Conservation (phyloP, 2,113 vertebrate genomes). For the Podilymbus podiceps region DNA sequence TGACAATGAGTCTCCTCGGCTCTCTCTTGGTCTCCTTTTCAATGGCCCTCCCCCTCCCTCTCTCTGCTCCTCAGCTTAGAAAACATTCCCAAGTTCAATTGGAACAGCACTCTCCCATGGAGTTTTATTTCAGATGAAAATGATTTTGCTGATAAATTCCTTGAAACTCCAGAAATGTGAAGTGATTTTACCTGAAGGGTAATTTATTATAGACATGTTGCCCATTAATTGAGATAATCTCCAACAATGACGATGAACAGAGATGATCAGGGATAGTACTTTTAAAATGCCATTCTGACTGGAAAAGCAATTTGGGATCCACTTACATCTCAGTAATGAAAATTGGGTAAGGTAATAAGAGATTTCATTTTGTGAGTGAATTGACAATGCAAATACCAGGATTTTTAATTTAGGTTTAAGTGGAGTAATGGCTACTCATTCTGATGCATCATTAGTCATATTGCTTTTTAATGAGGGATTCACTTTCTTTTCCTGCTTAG, state of each 20-base stretch:
- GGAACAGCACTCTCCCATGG: background rate
- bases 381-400: conserved; percentile 19
- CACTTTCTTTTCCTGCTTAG: conserved; percentile 3
- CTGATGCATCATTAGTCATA: conserved; percentile 57
- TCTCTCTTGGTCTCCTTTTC: background rate
- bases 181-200: conserved; percentile 25
- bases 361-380: conserved; percentile 36
- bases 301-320: background rate
- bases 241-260: conserved; percentile 8
- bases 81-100: background rate
- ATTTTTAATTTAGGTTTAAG: conserved; percentile 70
- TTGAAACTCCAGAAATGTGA: background rate
- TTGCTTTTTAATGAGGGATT: conserved; percentile 59
- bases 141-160: background rate
- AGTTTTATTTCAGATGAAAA: background rate
- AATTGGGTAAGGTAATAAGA: conserved; percentile 51
- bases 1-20: background rate
- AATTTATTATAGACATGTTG: conserved; percentile 26
- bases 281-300: conserved; percentile 2
- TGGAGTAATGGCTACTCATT: conserved; percentile 52
- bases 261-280: conserved; percentile 1
- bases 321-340: conserved; percentile 3
- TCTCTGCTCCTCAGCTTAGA: background rate
- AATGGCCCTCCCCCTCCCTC: background rate
- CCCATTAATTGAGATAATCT: conserved; percentile 40